A percentile compares a stretch with the other conserved stretches of the same genome.
Evolutionary conservation across 1,140 invertebrate genomes (phyloP).

Genomic region (Dufourea novaeangliae): DNA sequence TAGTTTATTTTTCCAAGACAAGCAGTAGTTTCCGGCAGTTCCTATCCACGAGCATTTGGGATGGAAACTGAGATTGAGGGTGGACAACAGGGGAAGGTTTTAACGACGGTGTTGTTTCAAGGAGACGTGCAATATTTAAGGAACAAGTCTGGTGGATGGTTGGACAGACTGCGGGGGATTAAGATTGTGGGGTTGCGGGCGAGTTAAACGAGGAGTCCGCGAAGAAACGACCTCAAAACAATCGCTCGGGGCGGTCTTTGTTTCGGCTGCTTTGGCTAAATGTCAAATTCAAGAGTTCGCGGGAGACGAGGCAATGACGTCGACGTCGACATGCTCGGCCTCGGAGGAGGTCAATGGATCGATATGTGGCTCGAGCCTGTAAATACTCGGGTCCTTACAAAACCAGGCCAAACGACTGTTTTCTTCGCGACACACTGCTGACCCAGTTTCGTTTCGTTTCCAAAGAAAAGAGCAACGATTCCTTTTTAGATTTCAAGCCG

Average conservation of each 20-base stretch:
- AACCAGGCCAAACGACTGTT: conserved; percentile 39
- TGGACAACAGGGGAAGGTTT: neutral
- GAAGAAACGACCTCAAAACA: conserved; percentile 37
- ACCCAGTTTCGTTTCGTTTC: neutral
- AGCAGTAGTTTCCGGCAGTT: neutral
- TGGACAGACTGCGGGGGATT: neutral
- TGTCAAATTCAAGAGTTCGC: conserved; percentile 38
- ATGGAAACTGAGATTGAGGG: conserved; percentile 18
- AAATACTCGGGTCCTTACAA: conserved; percentile 26
- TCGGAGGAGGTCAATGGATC: conserved; percentile 30
- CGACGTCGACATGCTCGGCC: conserved; percentile 21
- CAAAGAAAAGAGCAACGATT: neutral
- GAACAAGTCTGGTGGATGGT: neutral
- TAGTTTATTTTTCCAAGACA: neutral
- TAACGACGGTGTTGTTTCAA: neutral
- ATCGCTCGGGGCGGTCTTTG: conserved; percentile 32
- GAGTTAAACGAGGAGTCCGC: conserved; percentile 4
- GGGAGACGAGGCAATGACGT: too few species aligned
- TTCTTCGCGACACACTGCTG: conserved; percentile 27
- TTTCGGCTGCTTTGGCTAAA: conserved; percentile 39
- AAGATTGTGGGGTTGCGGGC: neutral
- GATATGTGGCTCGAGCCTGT: conserved; percentile 44
- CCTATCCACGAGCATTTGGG: neutral
- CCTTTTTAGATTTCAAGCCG: too few species aligned
- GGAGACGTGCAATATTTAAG: conserved; percentile 1